A percentile compares a stretch with the other conserved stretches of the same genome.
Evolutionary conservation across 2,888 invertebrate species (phyloP).

Genomic region (Acleris emargana): DNA sequence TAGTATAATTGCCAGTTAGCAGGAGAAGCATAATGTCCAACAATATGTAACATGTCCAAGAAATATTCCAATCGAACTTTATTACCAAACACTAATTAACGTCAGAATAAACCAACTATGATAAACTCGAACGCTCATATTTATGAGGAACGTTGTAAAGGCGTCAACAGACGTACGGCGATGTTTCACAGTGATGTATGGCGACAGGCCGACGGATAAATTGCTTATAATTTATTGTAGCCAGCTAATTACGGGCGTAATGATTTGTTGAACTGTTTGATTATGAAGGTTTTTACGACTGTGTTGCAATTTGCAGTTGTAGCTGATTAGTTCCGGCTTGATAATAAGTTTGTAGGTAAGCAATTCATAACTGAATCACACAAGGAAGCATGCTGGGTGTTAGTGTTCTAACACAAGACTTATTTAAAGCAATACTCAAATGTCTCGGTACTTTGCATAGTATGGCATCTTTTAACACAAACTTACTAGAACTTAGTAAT

Average conservation of each 20-base stretch:
- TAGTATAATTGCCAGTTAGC: background rate
- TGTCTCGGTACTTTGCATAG: no score
- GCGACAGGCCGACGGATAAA: slow-evolving; percentile 81
- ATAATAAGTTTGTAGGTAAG: slow-evolving; percentile 36
- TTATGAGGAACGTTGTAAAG: slow-evolving; percentile 14
- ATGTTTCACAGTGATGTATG: slow-evolving; percentile 71
- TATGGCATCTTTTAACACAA: no score
- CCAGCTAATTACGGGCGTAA: slow-evolving; percentile 65
- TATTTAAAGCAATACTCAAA: no score
- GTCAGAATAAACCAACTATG: slow-evolving; percentile 8
- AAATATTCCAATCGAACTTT: slow-evolving; percentile 4
- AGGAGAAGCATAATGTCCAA: background rate
- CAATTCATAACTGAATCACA: no score
- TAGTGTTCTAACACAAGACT: background rate
- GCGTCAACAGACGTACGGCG: slow-evolving; percentile 38
- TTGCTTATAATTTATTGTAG: slow-evolving; percentile 80
- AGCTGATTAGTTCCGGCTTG: slow-evolving; percentile 19
- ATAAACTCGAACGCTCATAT: slow-evolving; percentile 5
- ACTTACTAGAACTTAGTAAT: no score
- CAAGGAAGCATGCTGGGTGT: background rate
- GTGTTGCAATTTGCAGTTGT: background rate
- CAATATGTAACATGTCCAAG: background rate
- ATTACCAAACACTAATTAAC: slow-evolving; percentile 6
- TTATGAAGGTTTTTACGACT: slow-evolving; percentile 11
- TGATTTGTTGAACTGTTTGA: slow-evolving; percentile 22